Percentiles rank a stretch among this genome's conserved stretches.
Conservation (phyloP, 2,113 vertebrate genomes). For the Leucosticte australis region DNA sequence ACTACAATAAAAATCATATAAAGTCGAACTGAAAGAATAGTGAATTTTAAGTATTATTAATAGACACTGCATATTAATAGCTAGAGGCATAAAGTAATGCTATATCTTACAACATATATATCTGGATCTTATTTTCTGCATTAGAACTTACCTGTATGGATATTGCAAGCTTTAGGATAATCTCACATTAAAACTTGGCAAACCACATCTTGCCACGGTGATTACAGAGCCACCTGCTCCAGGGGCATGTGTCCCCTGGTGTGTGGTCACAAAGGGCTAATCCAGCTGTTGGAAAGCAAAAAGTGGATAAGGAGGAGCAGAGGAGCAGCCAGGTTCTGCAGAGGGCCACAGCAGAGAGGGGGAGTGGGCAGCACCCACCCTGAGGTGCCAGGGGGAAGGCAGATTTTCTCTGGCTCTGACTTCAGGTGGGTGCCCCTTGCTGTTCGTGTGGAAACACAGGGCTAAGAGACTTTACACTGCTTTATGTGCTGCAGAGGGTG, state of each 20-base stretch:
- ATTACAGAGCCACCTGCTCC: not conserved
- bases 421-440: not conserved
- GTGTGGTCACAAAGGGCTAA: conserved; percentile 21
- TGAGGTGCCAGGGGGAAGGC: not conserved
- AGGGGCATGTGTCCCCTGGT: not conserved
- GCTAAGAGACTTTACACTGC: not conserved
- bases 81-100: not conserved
- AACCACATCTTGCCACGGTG: not conserved
- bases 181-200: not conserved
- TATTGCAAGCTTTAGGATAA: not conserved
- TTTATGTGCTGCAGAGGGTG: not conserved
- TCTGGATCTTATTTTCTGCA: not conserved
- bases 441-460: not conserved
- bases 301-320: not conserved
- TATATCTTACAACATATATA: not conserved
- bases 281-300: not conserved
- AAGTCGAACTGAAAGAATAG: not conserved
- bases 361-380: not conserved
- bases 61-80: not conserved
- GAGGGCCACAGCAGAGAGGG: not conserved
- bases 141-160: not conserved
- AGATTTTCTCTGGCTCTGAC: not conserved
- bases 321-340: not conserved
- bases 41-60: not conserved
- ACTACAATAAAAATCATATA: not conserved